Evolutionary conservation across 1,140 invertebrate species (phyloP).

Genomic region (Nilaparvata lugens): DNA sequence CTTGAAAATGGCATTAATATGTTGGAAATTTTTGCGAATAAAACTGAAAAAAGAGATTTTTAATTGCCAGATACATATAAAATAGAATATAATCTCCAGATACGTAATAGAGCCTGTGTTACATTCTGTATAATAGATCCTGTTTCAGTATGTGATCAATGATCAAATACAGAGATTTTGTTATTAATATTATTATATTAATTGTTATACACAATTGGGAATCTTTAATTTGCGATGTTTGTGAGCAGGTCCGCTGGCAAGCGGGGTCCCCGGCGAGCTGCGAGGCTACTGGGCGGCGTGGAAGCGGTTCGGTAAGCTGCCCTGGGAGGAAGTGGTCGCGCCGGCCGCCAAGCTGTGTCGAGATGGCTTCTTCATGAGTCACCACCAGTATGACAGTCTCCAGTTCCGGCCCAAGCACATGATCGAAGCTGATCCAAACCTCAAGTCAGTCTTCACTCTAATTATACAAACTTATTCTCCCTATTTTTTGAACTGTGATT

Average conservation of each 20-base stretch:
- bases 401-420: conserved; percentile 36
- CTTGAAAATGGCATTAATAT: no score
- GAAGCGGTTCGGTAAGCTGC: conserved; percentile 65
- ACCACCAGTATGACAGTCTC: conserved; percentile 51
- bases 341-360: conserved; percentile 69
- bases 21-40: no score
- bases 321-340: conserved; percentile 70
- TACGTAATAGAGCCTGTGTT: no score
- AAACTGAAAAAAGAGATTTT: no score
- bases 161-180: no score
- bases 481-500: not conserved
- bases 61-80: no score
- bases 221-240: not conserved
- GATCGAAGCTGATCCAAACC: conserved; percentile 46
- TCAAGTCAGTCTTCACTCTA: conserved; percentile 42
- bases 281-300: conserved; percentile 80
- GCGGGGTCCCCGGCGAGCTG: conserved; percentile 85
- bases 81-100: no score
- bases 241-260: conserved; percentile 55
- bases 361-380: conserved; percentile 60
- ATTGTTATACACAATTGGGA: no score
- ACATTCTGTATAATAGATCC: no score
- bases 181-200: no score
- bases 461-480: not conserved
- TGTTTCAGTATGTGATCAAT: no score